These are phyloP conservation scores for Erpobdella octoculata DNA, from an alignment of 2,888 invertebrate genomes.

Conservation along the genomic window DNA sequence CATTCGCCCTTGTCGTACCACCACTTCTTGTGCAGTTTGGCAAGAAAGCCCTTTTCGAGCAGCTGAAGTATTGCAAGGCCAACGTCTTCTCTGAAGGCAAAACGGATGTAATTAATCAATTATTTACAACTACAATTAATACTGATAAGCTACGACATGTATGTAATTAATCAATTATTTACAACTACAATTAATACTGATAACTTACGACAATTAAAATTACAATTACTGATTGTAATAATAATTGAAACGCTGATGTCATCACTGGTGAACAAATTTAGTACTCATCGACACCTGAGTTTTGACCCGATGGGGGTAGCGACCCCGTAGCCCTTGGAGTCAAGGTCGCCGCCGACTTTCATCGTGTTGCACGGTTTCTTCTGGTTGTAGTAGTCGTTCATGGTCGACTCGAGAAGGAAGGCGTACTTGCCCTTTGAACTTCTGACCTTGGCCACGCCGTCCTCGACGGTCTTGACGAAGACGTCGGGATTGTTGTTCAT, in stretches of 20 bases:
- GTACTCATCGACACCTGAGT: conserved; percentile 61
- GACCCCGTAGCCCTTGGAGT: conserved; percentile 79
- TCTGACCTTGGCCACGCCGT: conserved; percentile 58
- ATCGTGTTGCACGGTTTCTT: conserved; percentile 63
- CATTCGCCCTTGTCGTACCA: conserved; percentile 71
- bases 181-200: not conserved
- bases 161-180: not conserved
- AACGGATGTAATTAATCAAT: not conserved
- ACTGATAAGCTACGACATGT: not conserved
- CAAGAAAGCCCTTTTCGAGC: conserved; percentile 82
- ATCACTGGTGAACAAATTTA: not conserved
- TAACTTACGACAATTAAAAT: not conserved
- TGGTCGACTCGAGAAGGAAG: conserved; percentile 56
- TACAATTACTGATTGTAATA: not conserved
- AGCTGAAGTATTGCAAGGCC: conserved; percentile 83
- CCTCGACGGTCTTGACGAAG: conserved; percentile 62
- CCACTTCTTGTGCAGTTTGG: conserved; percentile 87
- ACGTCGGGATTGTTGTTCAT: conserved; percentile 83
- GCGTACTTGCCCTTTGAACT: conserved; percentile 62
- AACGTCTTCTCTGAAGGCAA: conserved; percentile 70
- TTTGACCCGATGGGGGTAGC: conserved; percentile 85
- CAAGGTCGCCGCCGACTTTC: conserved; percentile 70
- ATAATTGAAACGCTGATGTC: not conserved
- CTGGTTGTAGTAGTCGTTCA: conserved; percentile 76
- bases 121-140: not conserved